A percentile compares a stretch with the other conserved stretches of the same genome.
Conservation (phyloP, 1,140 invertebrate genomes). For the Drosophila repleta region DNA sequence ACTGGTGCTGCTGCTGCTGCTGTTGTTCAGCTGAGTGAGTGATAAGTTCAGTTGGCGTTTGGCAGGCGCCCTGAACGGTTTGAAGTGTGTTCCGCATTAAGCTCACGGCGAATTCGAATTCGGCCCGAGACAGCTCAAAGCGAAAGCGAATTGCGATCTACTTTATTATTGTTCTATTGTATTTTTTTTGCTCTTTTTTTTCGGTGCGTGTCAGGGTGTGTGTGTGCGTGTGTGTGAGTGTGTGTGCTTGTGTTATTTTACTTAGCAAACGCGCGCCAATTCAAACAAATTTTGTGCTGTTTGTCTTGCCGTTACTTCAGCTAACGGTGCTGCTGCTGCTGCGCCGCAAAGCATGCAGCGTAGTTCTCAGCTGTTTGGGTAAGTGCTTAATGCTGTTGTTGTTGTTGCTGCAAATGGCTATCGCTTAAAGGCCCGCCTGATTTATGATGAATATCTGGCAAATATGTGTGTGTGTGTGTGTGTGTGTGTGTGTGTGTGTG, state of each 20-base stretch:
- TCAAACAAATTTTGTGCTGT: constrained; percentile 28
- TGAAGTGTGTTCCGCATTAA: constrained; percentile 48
- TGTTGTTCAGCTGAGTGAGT: constrained; percentile 67
- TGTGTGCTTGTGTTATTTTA: constrained; percentile 4
- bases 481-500: background rate
- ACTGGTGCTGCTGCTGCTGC: constrained; percentile 11
- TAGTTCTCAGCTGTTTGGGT: constrained; percentile 36
- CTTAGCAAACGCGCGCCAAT: constrained; percentile 31
- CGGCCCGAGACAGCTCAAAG: background rate
- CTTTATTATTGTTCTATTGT: background rate
- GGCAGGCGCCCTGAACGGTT: constrained; percentile 74
- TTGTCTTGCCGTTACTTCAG: constrained; percentile 10
- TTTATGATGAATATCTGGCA: constrained; percentile 44
- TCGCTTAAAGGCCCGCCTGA: constrained; percentile 36
- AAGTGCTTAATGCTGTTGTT: constrained; percentile 7
- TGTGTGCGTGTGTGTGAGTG: background rate
- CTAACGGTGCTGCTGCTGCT: constrained; percentile 6
- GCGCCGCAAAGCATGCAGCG: constrained; percentile 55
- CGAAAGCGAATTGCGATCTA: constrained; percentile 16
- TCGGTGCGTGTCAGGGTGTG: background rate
- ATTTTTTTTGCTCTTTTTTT: constrained; percentile 8
- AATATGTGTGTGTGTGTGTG: background rate
- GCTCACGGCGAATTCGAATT: constrained; percentile 9
- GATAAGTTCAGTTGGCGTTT: constrained; percentile 80
- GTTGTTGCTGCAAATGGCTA: constrained; percentile 16